Evolutionary conservation across 2,888 invertebrate genomes (phyloP).

Genomic region (Seira sanloemensis): DNA sequence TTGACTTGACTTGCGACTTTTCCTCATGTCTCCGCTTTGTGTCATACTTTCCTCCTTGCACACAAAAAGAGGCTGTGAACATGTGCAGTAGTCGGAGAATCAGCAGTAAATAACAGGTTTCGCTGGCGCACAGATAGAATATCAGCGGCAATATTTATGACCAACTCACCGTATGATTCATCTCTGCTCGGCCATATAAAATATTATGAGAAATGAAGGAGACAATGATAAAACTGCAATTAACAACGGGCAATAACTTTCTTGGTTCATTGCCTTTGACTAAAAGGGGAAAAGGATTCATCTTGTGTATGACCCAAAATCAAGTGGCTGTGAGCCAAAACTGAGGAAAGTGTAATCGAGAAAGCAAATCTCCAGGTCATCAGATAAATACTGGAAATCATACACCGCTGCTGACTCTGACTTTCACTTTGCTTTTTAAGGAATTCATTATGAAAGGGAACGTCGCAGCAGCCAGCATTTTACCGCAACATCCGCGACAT

Average conservation of each 20-base stretch:
- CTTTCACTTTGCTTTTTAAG: background rate
- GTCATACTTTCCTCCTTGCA: too few species aligned
- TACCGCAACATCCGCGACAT: constrained; percentile 3
- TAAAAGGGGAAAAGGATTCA: constrained; percentile 36
- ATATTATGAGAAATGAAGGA: constrained; percentile 41
- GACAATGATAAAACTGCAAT: constrained; percentile 60
- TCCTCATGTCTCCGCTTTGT: too few species aligned
- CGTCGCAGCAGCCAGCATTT: too few species aligned
- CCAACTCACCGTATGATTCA: constrained; percentile 3
- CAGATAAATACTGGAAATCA: constrained; percentile 33
- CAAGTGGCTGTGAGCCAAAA: constrained; percentile 54
- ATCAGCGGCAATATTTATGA: too few species aligned
- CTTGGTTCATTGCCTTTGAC: constrained; percentile 53
- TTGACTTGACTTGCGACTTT: too few species aligned
- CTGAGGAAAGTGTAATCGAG: constrained; percentile 47
- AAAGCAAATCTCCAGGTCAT: constrained; percentile 57
- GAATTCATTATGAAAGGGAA: too few species aligned
- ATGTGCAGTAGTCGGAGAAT: too few species aligned
- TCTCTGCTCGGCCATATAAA: background rate
- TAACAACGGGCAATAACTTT: constrained; percentile 59
- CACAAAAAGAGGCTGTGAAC: too few species aligned
- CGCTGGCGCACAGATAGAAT: too few species aligned
- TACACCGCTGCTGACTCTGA: background rate
- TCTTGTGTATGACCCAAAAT: constrained; percentile 53
- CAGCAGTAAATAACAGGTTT: too few species aligned